A percentile compares a stretch with the other conserved stretches of the same genome.
phyloP scores from a whole-genome alignment of 2,797 vertebrate genomes.

The Ceyx erithaca region DNA sequence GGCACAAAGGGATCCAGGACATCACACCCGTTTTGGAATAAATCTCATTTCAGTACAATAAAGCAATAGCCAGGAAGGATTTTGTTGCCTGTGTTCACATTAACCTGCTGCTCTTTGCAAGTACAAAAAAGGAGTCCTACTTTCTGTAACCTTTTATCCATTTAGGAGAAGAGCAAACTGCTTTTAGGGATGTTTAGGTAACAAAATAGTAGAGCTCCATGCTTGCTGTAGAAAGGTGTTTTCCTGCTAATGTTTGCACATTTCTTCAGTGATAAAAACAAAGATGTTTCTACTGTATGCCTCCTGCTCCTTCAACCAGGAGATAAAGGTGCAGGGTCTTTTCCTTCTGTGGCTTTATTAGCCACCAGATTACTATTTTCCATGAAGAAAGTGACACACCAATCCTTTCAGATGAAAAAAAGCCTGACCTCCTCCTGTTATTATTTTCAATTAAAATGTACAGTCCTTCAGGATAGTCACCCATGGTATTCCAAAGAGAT shows the following conservation, averaged over 20 bases:
- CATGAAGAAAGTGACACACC: neutral
- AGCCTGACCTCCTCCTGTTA: neutral
- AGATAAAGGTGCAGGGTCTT: neutral
- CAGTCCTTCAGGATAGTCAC: neutral
- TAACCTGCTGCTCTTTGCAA: neutral
- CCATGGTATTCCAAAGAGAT: rapidly evolving
- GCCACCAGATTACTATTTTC: neutral
- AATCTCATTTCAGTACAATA: neutral
- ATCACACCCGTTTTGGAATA: neutral
- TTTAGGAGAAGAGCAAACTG: neutral
- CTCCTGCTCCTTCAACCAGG: neutral
- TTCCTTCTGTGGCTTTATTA: neutral
- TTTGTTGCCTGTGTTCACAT: neutral
- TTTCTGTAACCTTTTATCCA: neutral
- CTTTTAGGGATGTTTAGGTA: neutral
- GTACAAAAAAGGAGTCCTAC: neutral
- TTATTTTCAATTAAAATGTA: neutral
- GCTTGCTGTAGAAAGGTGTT: neutral
- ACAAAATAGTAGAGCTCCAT: neutral
- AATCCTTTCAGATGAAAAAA: neutral
- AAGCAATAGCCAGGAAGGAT: neutral
- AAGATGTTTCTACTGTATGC: neutral
- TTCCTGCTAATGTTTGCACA: neutral
- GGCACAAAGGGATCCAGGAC: neutral
- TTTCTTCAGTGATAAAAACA: neutral